Evolutionary conservation across 2,797 vertebrate genomes (phyloP), one percentile per base, ranked within the genome.

Genomic region (Chlorospingus flavigularis): DNA sequence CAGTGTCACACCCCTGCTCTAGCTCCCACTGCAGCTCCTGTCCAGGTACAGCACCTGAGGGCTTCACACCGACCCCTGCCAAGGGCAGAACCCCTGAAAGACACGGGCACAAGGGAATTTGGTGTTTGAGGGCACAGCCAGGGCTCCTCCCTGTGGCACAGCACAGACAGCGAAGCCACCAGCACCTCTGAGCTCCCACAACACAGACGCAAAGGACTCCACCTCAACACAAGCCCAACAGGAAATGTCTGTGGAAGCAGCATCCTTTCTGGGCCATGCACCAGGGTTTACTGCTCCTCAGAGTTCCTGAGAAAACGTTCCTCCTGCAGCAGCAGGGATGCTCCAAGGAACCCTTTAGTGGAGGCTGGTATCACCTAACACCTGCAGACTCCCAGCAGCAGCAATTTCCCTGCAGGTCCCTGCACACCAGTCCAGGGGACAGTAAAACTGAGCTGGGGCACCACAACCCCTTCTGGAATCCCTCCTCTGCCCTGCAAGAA

Each of bases 221-320:
- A 68, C 25, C 42, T 28, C 20, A 31, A 43, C 13, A 45, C 25
- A 16, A 42, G 21, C 26, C 57, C 48, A 31, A 23, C 33, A 48
- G 5, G 66, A 77, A 87, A 54, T 0, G 2, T n/a, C 10, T 35
- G 35, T 24, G 42, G 20, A 60, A 62, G 39, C 16, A 50, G n/a
- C 17, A 31, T 9, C 3, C 2, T 8, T 53, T 75, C 3, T 47
- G n/a, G 10, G 45, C 1, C 3, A 5, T 0, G 1, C 30, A 35
- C 24, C 12, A 10, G 24, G 33, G 37, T 43, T 45, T 30, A 20
- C 4, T 42, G 8, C 48, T 54, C 45, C 54, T 20, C 2, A 35
- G 28, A 62, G 20, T 1, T 84, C 37, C 70, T 50, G 17, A 10
- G 60, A 18, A 17, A 23, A n/a, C 1, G 0, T 8, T 75, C 28